phyloP scores from a whole-genome alignment of 2,797 vertebrate species.

The Iguana delicatissima region DNA sequence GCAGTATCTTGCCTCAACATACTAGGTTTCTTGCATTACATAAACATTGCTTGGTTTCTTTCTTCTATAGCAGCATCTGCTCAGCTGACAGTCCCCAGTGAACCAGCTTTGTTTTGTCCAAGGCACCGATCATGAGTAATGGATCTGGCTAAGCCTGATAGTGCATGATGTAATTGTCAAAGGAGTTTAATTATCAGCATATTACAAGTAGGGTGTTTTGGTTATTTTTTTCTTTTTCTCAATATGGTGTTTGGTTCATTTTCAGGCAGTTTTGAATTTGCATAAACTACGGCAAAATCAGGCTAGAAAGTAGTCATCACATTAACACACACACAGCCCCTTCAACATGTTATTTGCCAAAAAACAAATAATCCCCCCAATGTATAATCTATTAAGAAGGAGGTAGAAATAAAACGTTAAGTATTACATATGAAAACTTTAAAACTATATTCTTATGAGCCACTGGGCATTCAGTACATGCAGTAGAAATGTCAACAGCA shows the following conservation, averaged over 20 bases:
- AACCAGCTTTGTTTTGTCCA: slow-evolving; percentile 80
- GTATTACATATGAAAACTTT: neutral
- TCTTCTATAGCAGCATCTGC: slow-evolving; percentile 78
- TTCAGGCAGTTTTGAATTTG: slow-evolving; percentile 71
- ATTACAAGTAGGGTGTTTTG: slow-evolving; percentile 80
- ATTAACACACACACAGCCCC: neutral
- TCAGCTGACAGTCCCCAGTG: slow-evolving; percentile 76
- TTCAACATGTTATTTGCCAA: slow-evolving; percentile 27
- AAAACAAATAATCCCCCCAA: slow-evolving; percentile 10
- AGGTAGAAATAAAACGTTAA: slow-evolving; percentile 29
- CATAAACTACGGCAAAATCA: slow-evolving; percentile 19
- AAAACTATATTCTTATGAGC: slow-evolving; percentile 47
- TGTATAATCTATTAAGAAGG: slow-evolving; percentile 8
- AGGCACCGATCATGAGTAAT: slow-evolving; percentile 88
- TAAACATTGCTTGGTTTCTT: slow-evolving; percentile 84
- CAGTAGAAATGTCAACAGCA: slow-evolving; percentile 32
- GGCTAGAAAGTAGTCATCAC: neutral
- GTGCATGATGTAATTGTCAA: slow-evolving; percentile 93
- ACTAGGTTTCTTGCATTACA: slow-evolving; percentile 82
- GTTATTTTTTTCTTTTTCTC: neutral
- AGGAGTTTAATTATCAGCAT: slow-evolving; percentile 90
- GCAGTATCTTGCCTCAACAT: slow-evolving; percentile 62
- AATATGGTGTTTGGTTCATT: slow-evolving; percentile 74
- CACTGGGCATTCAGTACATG: slow-evolving; percentile 8
- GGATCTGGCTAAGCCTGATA: slow-evolving; percentile 88